Base-by-base conservation (phyloP, 2,888 invertebrate species). In the Philhelius pedissequus region DNA sequence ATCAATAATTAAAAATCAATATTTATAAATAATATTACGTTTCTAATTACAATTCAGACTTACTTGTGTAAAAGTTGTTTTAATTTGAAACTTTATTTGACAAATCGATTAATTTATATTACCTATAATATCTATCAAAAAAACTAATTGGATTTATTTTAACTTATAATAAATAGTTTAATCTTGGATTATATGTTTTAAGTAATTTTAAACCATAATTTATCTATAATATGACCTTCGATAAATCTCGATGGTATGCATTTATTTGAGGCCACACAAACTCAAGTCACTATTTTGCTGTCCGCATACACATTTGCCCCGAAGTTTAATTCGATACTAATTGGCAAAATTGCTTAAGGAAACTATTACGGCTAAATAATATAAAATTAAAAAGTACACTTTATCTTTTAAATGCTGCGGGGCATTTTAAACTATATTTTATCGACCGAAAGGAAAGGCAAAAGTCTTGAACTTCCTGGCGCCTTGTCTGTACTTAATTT, bases 271-370 rank as follows among this genome's bases (percentile, higher is more conserved):
- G 35, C 56, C 35, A 20, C 18, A 13, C 22, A 56, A 35, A 35
- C 35, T 35, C 3, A n/a, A 56, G 35, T 8, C 18, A 13, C 56
- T 32, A 20, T 35, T n/a, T n/a, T n/a, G n/a, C n/a, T n/a, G n/a
- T n/a, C n/a, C 22, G 8, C 27, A 40, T 15, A 2, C 27, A 40
- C 60, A 60, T 60, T 60, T n/a, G n/a, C 60, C 40, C 60, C 1
- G 7, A 56, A 56, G 40, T 18, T 60, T 40, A 60, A 60, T 40
- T 60, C 27, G 60, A 15, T 40, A 40, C 40, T 60, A 60, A 60
- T 60, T 60, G 60, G 40, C 40, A 60, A 60, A n/a, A 40, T 60
- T 60, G 60, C 40, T 60, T 25, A 60, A 25, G n/a, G 5, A 60
- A 60, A 60, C 60, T 27, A 40, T 60, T 60, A 40, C n/a, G 22